Evolutionary conservation across 2,888 invertebrate species (phyloP), one percentile per base, ranked within the genome.

Genomic region (Dasysyrphus albostriatus): DNA sequence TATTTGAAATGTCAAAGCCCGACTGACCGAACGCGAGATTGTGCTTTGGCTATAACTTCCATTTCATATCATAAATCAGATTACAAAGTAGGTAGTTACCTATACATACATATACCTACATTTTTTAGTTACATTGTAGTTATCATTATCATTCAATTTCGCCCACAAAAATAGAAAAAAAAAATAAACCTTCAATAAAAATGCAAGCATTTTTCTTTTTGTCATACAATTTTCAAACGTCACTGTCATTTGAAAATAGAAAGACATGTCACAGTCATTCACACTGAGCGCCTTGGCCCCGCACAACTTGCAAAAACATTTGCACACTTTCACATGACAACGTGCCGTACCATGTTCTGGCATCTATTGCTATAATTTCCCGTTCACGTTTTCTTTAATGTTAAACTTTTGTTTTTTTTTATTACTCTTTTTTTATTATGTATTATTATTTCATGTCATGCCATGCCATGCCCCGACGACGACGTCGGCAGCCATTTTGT

Each of bases 301-400:
- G 58, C 82, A 51, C 75, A 77, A 72, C 81, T 49, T 82, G 77
- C 70, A 72, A 65, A 24, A 65, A 70, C 70, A 82, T 72, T 70
- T 76, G 77, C 63, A 82, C 82, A 82, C 77, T 82, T 82, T 76
- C 82, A 79, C 78, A 83, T 61, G 79, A 83, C 74, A 80, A 74
- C 44, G 44, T 69, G 79, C 69, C 69, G 44, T 69, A 74, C 69
- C 61, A 63, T 70, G 79, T 75, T 75, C 67, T 80, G 56, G 69
- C 75, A 80, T 79, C 83, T 80, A 63, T 75, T 80, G 70, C 56
- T 65, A 83, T 58, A 80, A 80, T 83, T 83, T 83, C 75, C 83
- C 79, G 79, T 83, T 83, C 79, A 79, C 79, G 74, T 83, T 80
- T 80, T 83, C 74, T 75, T 80, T 79, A 76, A 76, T 49, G 69